phyloP scores from a whole-genome alignment of 2,888 invertebrate species.

The Xanthorhoe spadicearia region DNA sequence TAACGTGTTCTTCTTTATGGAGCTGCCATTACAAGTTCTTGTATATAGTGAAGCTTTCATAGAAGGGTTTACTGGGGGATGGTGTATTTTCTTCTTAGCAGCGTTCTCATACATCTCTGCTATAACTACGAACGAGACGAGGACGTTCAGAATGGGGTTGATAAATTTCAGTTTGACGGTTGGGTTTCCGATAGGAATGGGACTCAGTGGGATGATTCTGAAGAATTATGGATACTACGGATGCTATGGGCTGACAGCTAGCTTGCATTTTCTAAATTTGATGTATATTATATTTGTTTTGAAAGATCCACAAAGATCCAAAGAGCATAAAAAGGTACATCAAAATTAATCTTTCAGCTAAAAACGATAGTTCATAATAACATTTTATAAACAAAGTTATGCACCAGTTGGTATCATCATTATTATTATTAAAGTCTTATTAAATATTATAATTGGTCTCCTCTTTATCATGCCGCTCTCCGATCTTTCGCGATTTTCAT shows the following conservation, averaged over 20 bases:
- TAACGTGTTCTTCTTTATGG: constrained; percentile 89
- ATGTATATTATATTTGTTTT: constrained; percentile 87
- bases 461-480: too few species aligned
- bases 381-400: too few species aligned
- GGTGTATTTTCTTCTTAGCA: constrained; percentile 92
- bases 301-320: constrained; percentile 83
- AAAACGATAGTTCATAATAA: too few species aligned
- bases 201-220: constrained; percentile 90
- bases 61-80: constrained; percentile 91
- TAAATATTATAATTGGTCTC: too few species aligned
- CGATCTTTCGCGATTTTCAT: too few species aligned
- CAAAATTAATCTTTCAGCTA: background rate
- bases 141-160: constrained; percentile 93
- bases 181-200: constrained; percentile 94
- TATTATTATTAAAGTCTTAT: too few species aligned
- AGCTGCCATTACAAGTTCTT: constrained; percentile 89
- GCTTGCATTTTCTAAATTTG: constrained; percentile 87
- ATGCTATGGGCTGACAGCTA: constrained; percentile 88
- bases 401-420: too few species aligned
- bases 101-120: constrained; percentile 93
- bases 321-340: constrained; percentile 66
- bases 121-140: constrained; percentile 89
- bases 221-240: constrained; percentile 91
- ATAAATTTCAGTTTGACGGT: constrained; percentile 93
- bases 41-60: constrained; percentile 90